phyloP scores from a whole-genome alignment of 2,888 invertebrate species.

The Panzeria rudis region DNA sequence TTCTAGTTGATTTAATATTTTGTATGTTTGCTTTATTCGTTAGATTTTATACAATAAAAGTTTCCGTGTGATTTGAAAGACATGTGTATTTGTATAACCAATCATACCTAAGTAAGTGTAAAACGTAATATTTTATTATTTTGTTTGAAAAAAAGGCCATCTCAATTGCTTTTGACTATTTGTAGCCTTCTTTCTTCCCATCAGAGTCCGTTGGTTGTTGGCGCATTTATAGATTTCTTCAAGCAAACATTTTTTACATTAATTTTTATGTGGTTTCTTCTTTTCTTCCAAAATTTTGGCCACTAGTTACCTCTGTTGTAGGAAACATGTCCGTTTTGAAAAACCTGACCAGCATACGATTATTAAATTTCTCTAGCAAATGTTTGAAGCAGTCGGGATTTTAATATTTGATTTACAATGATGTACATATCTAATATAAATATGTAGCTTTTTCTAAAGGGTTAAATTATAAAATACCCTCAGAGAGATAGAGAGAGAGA shows the following conservation, averaged over 20 bases:
- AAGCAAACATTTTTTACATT: constrained; percentile 24
- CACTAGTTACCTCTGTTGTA: constrained; percentile 43
- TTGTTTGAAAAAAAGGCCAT: constrained; percentile 39
- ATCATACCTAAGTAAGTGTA: constrained; percentile 52
- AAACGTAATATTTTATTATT: constrained; percentile 47
- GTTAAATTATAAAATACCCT: constrained; percentile 48
- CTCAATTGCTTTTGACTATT: neutral
- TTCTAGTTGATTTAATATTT: constrained; percentile 48
- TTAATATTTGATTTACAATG: constrained; percentile 71
- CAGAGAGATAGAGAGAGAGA: neutral
- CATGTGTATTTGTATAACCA: constrained; percentile 54
- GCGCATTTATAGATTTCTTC: neutral
- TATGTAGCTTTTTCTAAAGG: constrained; percentile 45
- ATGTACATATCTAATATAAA: constrained; percentile 29
- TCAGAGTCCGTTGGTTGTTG: neutral
- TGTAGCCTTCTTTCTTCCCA: neutral
- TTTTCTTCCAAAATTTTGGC: constrained; percentile 34
- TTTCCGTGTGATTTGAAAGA: constrained; percentile 24
- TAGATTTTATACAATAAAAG: neutral
- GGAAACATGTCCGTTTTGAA: constrained; percentile 54
- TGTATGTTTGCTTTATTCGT: constrained; percentile 13
- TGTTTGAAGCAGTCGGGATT: constrained; percentile 18
- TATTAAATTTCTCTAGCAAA: constrained; percentile 7
- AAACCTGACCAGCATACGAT: constrained; percentile 69
- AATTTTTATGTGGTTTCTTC: constrained; percentile 29